Conservation (phyloP, 2,797 vertebrate genomes). For the Dipus sagitta region DNA sequence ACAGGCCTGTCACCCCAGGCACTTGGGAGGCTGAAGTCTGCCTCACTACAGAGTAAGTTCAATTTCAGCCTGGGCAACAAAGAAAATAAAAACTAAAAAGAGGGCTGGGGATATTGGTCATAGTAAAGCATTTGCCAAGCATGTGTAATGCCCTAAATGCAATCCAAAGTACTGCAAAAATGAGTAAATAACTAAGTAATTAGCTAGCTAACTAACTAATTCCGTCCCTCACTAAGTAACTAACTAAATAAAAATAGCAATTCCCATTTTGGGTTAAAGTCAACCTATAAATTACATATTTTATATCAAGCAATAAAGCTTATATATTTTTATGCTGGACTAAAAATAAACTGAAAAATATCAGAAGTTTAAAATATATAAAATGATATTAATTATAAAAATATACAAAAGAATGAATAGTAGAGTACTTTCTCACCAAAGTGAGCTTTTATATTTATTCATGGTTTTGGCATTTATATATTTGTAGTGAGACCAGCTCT, state of each 20-base stretch:
- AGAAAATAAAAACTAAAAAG: not conserved
- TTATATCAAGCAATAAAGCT: not conserved
- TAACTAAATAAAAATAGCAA: not conserved
- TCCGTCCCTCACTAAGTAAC: no score
- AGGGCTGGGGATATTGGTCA: not conserved
- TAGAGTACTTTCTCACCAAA: not conserved
- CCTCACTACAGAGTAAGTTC: not conserved
- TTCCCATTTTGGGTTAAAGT: not conserved
- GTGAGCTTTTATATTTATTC: not conserved
- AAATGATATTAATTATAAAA: no score
- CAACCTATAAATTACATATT: slow-evolving; percentile 10
- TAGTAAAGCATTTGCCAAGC: not conserved
- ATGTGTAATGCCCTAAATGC: not conserved
- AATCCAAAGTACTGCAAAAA: not conserved
- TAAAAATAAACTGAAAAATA: not conserved
- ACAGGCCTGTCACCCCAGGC: not conserved
- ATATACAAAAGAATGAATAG: no score
- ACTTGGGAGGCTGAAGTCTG: not conserved
- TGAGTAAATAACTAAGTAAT: not conserved
- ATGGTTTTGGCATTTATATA: slow-evolving; percentile 5
- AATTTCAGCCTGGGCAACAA: not conserved
- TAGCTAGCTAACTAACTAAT: no score
- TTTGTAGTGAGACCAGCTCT: not conserved
- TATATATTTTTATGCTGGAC: not conserved
- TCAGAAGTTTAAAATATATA: no score